Conservation (phyloP, 2,888 invertebrate species). For the Drepanosiphum platanoidis region DNA sequence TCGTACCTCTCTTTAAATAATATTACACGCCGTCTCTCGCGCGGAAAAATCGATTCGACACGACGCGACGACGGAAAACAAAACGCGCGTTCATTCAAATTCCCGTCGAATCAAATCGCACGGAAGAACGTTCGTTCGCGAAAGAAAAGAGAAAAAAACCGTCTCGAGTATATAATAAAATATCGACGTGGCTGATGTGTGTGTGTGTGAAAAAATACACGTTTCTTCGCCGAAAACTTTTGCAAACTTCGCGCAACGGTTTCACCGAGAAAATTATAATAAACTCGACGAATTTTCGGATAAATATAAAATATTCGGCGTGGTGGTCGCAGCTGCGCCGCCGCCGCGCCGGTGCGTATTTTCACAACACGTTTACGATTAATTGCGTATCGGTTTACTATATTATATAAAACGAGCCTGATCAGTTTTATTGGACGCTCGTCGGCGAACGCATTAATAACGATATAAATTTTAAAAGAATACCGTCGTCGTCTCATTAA, state of each 20-base stretch:
- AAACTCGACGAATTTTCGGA: too few species aligned
- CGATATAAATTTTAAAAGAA: constrained; percentile 11
- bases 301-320: too few species aligned
- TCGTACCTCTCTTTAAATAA: not conserved
- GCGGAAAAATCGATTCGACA: too few species aligned
- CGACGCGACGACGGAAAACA: not conserved
- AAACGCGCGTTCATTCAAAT: not conserved
- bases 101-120: not conserved
- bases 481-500: not conserved
- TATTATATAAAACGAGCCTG: not conserved
- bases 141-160: too few species aligned
- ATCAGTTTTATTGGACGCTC: constrained; percentile 13
- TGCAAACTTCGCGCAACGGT: not conserved
- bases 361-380: not conserved
- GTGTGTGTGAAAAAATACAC: not conserved
- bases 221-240: not conserved
- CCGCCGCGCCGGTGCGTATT: too few species aligned
- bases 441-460: constrained; percentile 33
- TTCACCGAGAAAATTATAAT: not conserved
- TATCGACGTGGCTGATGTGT: too few species aligned
- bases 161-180: too few species aligned
- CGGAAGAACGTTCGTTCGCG: not conserved
- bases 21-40: not conserved
- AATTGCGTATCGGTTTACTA: not conserved
- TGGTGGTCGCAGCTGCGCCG: too few species aligned